Base-by-base conservation (phyloP, 2,888 invertebrate species). In the Cylloceria caligata region DNA sequence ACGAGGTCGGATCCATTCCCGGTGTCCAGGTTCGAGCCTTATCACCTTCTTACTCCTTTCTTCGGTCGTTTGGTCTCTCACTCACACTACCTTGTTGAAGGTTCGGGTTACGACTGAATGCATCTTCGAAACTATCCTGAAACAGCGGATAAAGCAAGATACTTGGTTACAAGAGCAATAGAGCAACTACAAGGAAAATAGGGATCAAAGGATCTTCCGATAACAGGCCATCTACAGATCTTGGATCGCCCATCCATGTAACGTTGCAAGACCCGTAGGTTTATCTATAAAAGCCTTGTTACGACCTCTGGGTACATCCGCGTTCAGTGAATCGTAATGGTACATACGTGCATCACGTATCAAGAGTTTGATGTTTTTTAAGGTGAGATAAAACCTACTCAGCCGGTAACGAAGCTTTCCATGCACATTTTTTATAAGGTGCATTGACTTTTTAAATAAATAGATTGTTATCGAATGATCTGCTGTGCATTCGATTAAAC, bases 1-100 rank as follows among this genome's bases (percentile, higher is more conserved):
- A 84, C 86, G 89, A 89, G 87, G 89, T 90, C 87, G 90, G 89
- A 88, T 91, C 90, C 92, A 92, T 92, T 87, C 88, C 90, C 88
- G 86, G 86, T 86, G 84, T 85, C 87, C 86, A 88, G 88, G 86
- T 87, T 87, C 83, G 75, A 60, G 57, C 60, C 47, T 49, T 73
- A 87, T 83, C 57, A 45, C 69, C 69, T 69, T 87, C 85, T 34
- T 62, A 39, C 30, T 65, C 11, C 68, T 16, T 34, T 13, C 6
- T 69, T 36, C 13, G n/a, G 74, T 60, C 69, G 30, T 73, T 76
- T 45, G 42, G 30, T 74, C 71, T 62, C 82, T 75, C 65, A 67
- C 65, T 67, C 24, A 74, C 74, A 62, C 60, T 30, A 49, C 47
- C 19, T 49, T 52, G 75, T 72, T 36, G 47, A 71, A 52, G 65